Conservation (phyloP, 2,797 vertebrate species). For the Distichodus sexfasciatus region DNA sequence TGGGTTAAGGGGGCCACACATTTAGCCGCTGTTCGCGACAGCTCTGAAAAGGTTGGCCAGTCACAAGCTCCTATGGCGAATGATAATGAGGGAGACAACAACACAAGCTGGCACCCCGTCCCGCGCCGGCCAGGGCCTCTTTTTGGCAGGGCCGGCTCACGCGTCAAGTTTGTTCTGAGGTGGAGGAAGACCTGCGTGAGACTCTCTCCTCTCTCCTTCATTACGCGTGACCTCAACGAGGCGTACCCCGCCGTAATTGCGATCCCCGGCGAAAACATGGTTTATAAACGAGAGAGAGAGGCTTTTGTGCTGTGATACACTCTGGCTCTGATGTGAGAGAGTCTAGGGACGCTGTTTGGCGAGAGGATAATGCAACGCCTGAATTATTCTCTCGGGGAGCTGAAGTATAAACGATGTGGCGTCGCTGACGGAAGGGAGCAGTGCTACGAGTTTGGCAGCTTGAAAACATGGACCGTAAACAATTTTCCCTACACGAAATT, state of each 20-base stretch:
- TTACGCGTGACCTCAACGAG: constrained; percentile 3
- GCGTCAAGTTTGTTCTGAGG: constrained; percentile 15
- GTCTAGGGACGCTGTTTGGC: no score
- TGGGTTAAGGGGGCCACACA: constrained; percentile 23
- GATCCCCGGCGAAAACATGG: neutral
- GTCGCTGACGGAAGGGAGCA: no score
- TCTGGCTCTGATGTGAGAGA: no score
- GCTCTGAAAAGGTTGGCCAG: constrained; percentile 33
- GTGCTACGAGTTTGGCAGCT: no score
- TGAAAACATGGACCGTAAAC: no score
- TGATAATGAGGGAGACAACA: constrained; percentile 40
- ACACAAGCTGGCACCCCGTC: constrained; percentile 21
- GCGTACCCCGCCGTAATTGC: neutral
- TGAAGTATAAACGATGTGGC: no score
- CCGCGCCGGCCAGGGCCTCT: constrained; percentile 13
- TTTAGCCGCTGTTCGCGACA: constrained; percentile 36
- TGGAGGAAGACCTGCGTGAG: neutral
- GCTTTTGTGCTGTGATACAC: no score
- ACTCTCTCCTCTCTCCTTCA: constrained; percentile 10
- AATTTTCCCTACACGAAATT: no score
- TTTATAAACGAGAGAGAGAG: neutral
- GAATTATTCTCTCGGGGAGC: no score
- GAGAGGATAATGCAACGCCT: no score
- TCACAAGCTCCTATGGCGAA: constrained; percentile 35
- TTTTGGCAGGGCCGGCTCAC: constrained; percentile 28